Conservation (phyloP, 2,888 invertebrate genomes). For the Ernsta delagoae region DNA sequence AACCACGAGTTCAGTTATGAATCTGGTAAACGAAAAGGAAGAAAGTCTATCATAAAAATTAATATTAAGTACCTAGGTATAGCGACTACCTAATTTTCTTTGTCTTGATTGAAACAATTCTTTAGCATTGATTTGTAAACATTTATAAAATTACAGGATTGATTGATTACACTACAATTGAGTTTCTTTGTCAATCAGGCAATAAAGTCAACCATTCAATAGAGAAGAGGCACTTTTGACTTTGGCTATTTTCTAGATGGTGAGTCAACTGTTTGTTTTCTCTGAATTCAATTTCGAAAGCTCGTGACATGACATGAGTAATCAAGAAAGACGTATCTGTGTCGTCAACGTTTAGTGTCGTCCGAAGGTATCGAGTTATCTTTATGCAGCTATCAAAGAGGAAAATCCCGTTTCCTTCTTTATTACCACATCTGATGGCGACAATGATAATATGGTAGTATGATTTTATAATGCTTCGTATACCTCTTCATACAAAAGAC, state of each 20-base stretch:
- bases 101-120: too few species aligned
- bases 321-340: slow-evolving; percentile 57
- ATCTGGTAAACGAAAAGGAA: too few species aligned
- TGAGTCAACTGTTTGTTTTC: slow-evolving; percentile 54
- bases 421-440: slow-evolving; percentile 50
- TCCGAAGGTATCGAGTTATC: slow-evolving; percentile 61
- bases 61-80: too few species aligned
- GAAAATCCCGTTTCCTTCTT: slow-evolving; percentile 54
- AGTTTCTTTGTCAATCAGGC: too few species aligned
- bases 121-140: too few species aligned
- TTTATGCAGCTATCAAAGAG: slow-evolving; percentile 54
- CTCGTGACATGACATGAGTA: slow-evolving; percentile 43
- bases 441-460: slow-evolving; percentile 41
- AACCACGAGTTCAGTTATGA: too few species aligned
- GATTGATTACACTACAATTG: too few species aligned
- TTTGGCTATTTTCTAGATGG: slow-evolving; percentile 33
- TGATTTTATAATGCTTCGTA: slow-evolving; percentile 12
- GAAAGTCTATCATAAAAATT: too few species aligned
- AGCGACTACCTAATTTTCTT: too few species aligned
- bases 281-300: slow-evolving; percentile 48
- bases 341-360: slow-evolving; percentile 55
- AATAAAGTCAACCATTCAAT: too few species aligned
- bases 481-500: not conserved
- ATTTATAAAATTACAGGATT: too few species aligned
- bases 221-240: not conserved